Base-by-base conservation (phyloP, 2,888 invertebrate species). In the Spodoptera exigua region DNA sequence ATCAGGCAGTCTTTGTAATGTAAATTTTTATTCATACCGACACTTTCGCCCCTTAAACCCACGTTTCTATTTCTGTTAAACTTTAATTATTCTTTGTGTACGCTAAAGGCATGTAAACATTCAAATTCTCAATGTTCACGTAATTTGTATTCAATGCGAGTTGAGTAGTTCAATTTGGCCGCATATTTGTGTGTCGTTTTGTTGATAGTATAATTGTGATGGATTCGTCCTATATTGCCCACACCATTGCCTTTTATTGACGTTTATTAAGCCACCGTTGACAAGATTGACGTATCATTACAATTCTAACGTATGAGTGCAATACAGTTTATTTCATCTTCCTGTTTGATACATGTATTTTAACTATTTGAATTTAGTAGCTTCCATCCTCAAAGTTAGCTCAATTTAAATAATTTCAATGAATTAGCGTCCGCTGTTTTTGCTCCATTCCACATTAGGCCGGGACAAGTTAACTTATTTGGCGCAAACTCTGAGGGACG, bases 401-500 rank as follows among this genome's bases (percentile, higher is more conserved):
- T 59, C 41, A 36, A 49, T 67, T 70, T 64, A 61, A 71, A 64
- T 69, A 52, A 63, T 59, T 63, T 59, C 46, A 45, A 51, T 68
- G 49, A 63, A 70, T 69, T 78, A 74, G 55, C 70, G 57, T 78
- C 70, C 65, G 64, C 73, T 76, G 81, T 83, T 90, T 85, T 86
- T 85, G 75, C 76, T 70, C 44, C 61, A 69, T 57, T 74, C 86
- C 83, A 70, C 64, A 76, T 89, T 78, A 73, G 89, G 88, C 61
- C 51, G 18, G 79, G 80, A 81, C 92, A 80, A 81, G 87, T 89
- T 86, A 74, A 82, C 91, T 56, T 89, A 92, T 92, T 88, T 87
- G 90, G 91, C 55, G 49, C 68, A 70, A 59, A 74, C 65, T 59
- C 80, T 80, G 83, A 81, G 81, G 82, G 80, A 77, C 74, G 71